Conservation (phyloP, 2,888 invertebrate genomes). For the Helleia helle region DNA sequence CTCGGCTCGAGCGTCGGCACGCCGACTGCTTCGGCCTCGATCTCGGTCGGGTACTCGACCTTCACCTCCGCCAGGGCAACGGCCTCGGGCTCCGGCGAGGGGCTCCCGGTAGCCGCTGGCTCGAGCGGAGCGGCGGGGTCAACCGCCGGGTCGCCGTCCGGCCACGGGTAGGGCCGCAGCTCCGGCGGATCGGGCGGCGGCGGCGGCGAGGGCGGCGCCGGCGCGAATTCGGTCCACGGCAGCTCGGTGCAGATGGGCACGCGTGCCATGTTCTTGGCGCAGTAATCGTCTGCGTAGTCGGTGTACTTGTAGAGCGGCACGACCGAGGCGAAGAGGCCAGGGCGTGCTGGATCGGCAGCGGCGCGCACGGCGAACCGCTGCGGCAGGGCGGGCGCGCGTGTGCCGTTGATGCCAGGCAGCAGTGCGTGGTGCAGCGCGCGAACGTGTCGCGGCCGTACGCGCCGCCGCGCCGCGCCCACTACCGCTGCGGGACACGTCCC, state of each 20-base stretch:
- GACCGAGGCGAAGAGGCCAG: constrained; percentile 53
- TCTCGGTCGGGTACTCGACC: constrained; percentile 16
- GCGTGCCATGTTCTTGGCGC: constrained; percentile 51
- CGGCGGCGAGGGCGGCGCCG: constrained; percentile 45
- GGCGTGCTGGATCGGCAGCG: constrained; percentile 32
- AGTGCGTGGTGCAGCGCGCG: constrained; percentile 67
- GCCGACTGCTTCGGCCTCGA: constrained; percentile 29
- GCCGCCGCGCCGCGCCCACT: constrained; percentile 50
- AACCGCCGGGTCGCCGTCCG: constrained; percentile 41
- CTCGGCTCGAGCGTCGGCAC: constrained; percentile 37
- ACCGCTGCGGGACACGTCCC: constrained; percentile 47
- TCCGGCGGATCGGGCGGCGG: constrained; percentile 49
- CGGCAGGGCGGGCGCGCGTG: constrained; percentile 54
- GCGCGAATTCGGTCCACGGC: constrained; percentile 55
- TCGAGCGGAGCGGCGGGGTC: constrained; percentile 28
- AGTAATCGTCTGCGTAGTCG: constrained; percentile 63
- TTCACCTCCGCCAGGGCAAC: constrained; percentile 11
- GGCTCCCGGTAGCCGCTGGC: constrained; percentile 19
- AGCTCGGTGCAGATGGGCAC: constrained; percentile 46
- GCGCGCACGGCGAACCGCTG: constrained; percentile 54
- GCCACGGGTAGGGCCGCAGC: constrained; percentile 44
- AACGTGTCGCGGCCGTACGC: constrained; percentile 64
- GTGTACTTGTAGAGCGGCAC: constrained; percentile 63
- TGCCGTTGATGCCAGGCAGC: constrained; percentile 76
- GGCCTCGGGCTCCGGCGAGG: constrained; percentile 6